Percentiles rank a stretch among this genome's conserved stretches.
Evolutionary conservation across 2,113 vertebrate species (phyloP).

Genomic region (Heterotis niloticus): DNA sequence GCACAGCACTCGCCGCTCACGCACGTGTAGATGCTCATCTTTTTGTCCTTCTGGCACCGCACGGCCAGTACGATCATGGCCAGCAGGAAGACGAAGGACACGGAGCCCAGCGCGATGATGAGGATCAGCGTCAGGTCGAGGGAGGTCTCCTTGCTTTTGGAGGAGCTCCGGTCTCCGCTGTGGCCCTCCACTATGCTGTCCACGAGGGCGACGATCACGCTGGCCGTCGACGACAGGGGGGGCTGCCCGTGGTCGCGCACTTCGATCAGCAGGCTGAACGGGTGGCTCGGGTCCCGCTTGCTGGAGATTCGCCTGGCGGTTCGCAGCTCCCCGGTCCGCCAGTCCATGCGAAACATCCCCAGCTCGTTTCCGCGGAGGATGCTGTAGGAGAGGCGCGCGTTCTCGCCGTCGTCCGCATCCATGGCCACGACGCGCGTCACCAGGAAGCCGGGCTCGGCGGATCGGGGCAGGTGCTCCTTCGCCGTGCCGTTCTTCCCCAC

Average conservation of each 20-base stretch:
- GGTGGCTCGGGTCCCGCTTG: slow-evolving; percentile 81
- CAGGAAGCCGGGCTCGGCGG: slow-evolving; percentile 88
- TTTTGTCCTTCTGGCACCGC: slow-evolving; percentile 94
- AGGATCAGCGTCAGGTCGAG: slow-evolving; percentile 92
- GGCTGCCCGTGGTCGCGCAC: slow-evolving; percentile 93
- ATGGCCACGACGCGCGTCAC: slow-evolving; percentile 86
- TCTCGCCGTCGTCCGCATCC: slow-evolving; percentile 90
- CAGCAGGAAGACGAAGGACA: slow-evolving; percentile 91
- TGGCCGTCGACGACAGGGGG: slow-evolving; percentile 85
- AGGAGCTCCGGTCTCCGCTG: slow-evolving; percentile 42
- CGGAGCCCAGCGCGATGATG: slow-evolving; percentile 89
- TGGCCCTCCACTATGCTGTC: slow-evolving; percentile 76
- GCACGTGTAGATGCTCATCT: slow-evolving; percentile 82
- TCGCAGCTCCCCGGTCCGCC: slow-evolving; percentile 89
- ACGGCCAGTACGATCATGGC: slow-evolving; percentile 95
- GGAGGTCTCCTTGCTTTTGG: slow-evolving; percentile 72
- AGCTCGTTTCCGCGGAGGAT: slow-evolving; percentile 88
- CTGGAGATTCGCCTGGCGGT: slow-evolving; percentile 78
- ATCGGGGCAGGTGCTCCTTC: slow-evolving; percentile 80
- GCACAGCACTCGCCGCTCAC: slow-evolving; percentile 74
- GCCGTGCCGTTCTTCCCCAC: slow-evolving; percentile 83
- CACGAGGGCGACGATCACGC: slow-evolving; percentile 79
- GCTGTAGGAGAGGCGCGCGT: slow-evolving; percentile 89
- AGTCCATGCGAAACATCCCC: slow-evolving; percentile 90
- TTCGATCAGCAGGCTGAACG: slow-evolving; percentile 86